Evolutionary conservation across 2,888 invertebrate genomes (phyloP), one percentile per base, ranked within the genome.

Genomic region (Lapara coniferarum): DNA sequence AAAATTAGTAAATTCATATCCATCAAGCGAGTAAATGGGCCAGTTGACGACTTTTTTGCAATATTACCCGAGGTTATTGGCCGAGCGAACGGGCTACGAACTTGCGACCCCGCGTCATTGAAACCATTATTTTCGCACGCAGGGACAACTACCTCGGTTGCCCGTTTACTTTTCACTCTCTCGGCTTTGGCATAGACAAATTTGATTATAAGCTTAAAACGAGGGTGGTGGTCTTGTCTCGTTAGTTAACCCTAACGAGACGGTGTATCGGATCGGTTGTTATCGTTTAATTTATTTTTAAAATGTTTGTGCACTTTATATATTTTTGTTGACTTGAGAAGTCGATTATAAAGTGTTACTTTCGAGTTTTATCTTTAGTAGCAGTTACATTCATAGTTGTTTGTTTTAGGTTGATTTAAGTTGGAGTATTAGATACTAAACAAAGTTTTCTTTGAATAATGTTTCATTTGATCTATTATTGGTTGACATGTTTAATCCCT

Each of bases 41-140:
- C 59, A 46, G 16, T 63, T 63, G 16, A 46, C 13, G 46, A 63
- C 49, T 49, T 63, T 63, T 63, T 79, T 78, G 77, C 77, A 78
- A 77, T 81, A 80, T 80, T 77, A 74, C 77, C 13, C 19, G 79
- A 81, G 85, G 88, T 85, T 77, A 79, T 81, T 74, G 85, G 71
- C 84, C 84, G 76, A 74, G 70, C 69, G 71, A 73, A 77, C 82
- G 83, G 82, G 80, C 83, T 83, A 76, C 77, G 83, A 87, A 87
- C 87, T 79, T 78, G 79, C 81, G 84, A 85, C 82, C 84, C 81
- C 76, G 75, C 77, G 80, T 81, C 83, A 80, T 80, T 83, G 79
- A 69, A 75, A 75, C 78, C 80, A 83, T 85, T 81, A 81, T 19
- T 82, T 81, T 78, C 74, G 78, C 69, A 72, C 74, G 75, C 73